phyloP scores from a whole-genome alignment of 2,797 vertebrate genomes.

The Amblyraja radiata region DNA sequence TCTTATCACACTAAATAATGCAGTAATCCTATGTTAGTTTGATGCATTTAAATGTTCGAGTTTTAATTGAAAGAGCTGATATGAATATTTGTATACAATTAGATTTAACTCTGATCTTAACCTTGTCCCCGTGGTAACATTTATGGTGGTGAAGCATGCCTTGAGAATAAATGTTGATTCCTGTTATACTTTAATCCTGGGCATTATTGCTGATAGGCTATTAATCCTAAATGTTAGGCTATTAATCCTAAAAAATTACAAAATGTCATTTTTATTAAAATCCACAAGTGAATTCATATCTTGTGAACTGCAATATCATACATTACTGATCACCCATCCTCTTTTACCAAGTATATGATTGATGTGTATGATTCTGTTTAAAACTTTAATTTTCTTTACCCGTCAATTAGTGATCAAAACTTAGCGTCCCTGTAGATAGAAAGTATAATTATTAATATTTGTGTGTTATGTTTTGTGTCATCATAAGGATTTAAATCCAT shows the following conservation, averaged over 20 bases:
- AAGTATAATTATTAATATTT: neutral
- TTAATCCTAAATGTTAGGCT: neutral
- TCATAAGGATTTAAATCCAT: neutral
- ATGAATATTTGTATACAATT: neutral
- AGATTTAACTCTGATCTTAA: slow-evolving; percentile 1
- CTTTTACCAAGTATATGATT: neutral
- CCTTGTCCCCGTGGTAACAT: neutral
- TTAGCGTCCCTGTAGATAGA: neutral
- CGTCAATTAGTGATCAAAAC: neutral
- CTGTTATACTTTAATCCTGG: neutral
- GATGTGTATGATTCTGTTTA: neutral
- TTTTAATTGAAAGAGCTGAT: neutral
- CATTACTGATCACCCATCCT: neutral
- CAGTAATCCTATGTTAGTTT: neutral
- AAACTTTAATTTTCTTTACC: neutral
- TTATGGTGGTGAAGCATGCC: neutral
- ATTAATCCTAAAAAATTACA: neutral
- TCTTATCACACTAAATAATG: neutral
- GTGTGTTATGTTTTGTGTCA: too few relatives aligned
- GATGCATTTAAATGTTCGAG: neutral
- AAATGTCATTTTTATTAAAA: neutral
- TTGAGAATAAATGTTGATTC: neutral
- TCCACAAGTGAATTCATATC: neutral
- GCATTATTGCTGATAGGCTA: neutral
- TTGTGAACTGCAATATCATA: neutral